phyloP scores from a whole-genome alignment of 1,140 invertebrate genomes.

The Drosophila mayri region DNA sequence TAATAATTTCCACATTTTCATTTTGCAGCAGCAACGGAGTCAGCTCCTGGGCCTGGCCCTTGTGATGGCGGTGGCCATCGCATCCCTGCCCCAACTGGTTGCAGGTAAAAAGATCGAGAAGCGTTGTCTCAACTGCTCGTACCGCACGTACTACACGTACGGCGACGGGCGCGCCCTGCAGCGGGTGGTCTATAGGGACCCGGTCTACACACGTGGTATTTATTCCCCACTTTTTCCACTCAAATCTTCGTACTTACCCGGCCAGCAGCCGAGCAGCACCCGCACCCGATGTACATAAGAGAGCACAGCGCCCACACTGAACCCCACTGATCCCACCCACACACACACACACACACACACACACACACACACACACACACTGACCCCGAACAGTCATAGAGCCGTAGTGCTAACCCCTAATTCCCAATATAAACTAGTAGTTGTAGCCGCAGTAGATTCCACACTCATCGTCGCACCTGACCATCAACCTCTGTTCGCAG shows the following conservation, averaged over 20 bases:
- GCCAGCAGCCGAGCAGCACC: conserved; percentile 1
- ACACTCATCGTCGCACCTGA: conserved; percentile 18
- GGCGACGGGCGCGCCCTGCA: conserved; percentile 69
- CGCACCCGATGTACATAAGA: conserved; percentile 23
- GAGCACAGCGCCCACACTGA: conserved; percentile 15
- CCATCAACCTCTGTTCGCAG: conserved; percentile 28
- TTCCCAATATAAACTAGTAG: background rate
- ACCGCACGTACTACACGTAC: conserved; percentile 76
- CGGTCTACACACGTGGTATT: conserved; percentile 77
- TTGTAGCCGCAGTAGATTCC: background rate
- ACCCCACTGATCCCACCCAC: conserved; percentile 5
- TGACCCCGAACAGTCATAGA: background rate
- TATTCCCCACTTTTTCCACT: conserved; percentile 16
- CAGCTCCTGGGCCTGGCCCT: conserved; percentile 51
- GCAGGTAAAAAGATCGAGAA: conserved; percentile 77
- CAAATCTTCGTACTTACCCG: background rate
- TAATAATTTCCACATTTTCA: no score
- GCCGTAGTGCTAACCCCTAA: conserved; percentile 25
- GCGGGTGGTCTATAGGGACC: conserved; percentile 69
- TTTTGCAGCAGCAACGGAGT: conserved; percentile 20
- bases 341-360: background rate
- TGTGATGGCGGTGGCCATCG: conserved; percentile 46
- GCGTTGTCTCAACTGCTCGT: conserved; percentile 72
- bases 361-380: background rate
- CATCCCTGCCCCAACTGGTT: conserved; percentile 35